Percentiles rank a stretch among this genome's conserved stretches.
Evolutionary conservation across 1,140 invertebrate species (phyloP).

Genomic region (Cydia pomonella): DNA sequence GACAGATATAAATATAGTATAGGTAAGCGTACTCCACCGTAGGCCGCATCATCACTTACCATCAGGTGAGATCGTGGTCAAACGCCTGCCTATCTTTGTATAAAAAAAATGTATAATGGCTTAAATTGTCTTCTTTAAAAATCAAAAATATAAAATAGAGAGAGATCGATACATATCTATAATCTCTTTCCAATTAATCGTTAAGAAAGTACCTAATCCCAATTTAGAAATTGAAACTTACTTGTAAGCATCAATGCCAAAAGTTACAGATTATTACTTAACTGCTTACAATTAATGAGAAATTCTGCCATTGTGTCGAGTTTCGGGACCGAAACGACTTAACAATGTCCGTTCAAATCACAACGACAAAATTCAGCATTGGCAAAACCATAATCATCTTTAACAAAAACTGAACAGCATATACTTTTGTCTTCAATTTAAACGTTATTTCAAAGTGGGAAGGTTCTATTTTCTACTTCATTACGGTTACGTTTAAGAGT

Average conservation of each 20-base stretch:
- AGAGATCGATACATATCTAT: background rate
- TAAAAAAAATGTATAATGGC: too few species aligned
- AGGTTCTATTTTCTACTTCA: background rate
- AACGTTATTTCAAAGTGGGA: background rate
- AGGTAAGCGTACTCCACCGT: too few species aligned
- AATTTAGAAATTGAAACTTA: slow-evolving; percentile 23
- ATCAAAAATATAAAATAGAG: background rate
- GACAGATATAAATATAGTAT: too few species aligned
- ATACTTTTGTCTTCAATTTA: background rate
- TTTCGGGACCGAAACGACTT: slow-evolving; percentile 17
- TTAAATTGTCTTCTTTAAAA: too few species aligned
- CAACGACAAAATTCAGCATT: slow-evolving; percentile 7
- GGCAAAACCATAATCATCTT: background rate
- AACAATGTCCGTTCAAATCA: slow-evolving; percentile 10
- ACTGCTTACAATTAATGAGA: slow-evolving; percentile 29
- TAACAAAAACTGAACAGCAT: background rate
- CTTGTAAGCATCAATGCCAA: background rate
- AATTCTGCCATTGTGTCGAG: slow-evolving; percentile 8
- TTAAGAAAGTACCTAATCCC: background rate
- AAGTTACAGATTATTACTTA: slow-evolving; percentile 21
- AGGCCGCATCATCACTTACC: too few species aligned
- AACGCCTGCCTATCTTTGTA: too few species aligned
- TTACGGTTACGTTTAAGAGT: background rate
- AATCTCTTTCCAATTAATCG: background rate
- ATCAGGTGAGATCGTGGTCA: too few species aligned